Percentiles rank a stretch among this genome's conserved stretches.
phyloP scores from a whole-genome alignment of 2,888 invertebrate genomes.

The Dicyrtomina minuta region DNA sequence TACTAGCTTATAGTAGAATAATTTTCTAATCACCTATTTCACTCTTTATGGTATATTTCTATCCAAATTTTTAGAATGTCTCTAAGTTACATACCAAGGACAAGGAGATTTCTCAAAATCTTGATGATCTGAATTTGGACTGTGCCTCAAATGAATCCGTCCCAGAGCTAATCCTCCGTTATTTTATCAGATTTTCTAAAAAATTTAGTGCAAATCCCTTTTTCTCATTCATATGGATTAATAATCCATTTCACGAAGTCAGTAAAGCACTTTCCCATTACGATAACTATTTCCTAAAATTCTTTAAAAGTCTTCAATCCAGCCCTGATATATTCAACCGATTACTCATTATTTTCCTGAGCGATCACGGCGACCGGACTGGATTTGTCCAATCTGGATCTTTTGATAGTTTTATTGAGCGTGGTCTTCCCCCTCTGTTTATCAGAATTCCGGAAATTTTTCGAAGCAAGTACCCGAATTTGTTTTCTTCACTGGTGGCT shows the following conservation, averaged over 20 bases:
- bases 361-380: slow-evolving; percentile 67
- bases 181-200: too few species aligned
- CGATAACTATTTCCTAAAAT: slow-evolving; percentile 64
- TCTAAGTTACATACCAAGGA: too few species aligned
- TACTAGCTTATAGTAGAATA: too few species aligned
- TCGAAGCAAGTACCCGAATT: not conserved
- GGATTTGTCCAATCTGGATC: not conserved
- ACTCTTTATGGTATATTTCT: too few species aligned
- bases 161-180: too few species aligned
- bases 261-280: slow-evolving; percentile 68
- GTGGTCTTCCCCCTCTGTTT: slow-evolving; percentile 8
- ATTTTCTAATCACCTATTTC: too few species aligned
- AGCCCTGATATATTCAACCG: slow-evolving; percentile 65
- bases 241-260: slow-evolving; percentile 72
- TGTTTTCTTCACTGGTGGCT: not conserved
- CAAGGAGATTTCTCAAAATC: too few species aligned
- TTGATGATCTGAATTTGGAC: too few species aligned
- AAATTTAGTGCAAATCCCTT: too few species aligned
- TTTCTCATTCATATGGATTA: too few species aligned
- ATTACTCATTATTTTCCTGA: slow-evolving; percentile 68
- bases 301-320: slow-evolving; percentile 63
- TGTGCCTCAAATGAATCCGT: too few species aligned
- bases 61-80: too few species aligned
- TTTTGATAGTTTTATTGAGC: not conserved
- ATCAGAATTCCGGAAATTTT: not conserved